Percentiles rank a stretch among this genome's conserved stretches.
phyloP scores from a whole-genome alignment of 2,797 vertebrate species.

The Coregonus ussuriensis region DNA sequence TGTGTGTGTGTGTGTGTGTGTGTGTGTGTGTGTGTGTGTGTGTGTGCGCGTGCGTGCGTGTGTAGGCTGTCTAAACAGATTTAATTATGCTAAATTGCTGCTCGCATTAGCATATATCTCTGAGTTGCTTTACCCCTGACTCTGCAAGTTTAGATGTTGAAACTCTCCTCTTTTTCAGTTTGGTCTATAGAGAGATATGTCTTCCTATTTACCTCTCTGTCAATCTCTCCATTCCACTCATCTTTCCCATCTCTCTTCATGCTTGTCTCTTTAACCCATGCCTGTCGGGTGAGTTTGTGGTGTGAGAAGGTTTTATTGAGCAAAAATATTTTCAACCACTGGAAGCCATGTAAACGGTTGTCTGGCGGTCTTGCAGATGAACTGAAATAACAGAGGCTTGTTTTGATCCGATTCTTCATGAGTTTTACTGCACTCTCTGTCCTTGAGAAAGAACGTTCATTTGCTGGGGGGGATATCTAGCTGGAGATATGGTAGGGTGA shows the following conservation, averaged over 20 bases:
- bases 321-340: constrained; percentile 7
- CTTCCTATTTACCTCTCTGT: constrained; percentile 5
- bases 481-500: background rate
- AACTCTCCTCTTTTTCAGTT: background rate
- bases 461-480: background rate
- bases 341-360: constrained; percentile 3
- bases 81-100: background rate
- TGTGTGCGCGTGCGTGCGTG: background rate
- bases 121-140: background rate
- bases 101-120: background rate
- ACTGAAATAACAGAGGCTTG: constrained; percentile 3
- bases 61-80: background rate
- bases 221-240: background rate
- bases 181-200: background rate
- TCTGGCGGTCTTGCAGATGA: background rate
- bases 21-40: background rate
- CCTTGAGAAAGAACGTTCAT: constrained; percentile 18
- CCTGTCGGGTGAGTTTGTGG: background rate
- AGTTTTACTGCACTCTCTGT: constrained; percentile 11
- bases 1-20: background rate
- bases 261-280: constrained; percentile 9
- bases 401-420: constrained; percentile 18
- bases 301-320: constrained; percentile 10
- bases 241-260: background rate
- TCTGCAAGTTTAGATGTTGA: background rate